Conservation (phyloP, 2,113 vertebrate genomes). For the Machaerirhynchus nigripectus region DNA sequence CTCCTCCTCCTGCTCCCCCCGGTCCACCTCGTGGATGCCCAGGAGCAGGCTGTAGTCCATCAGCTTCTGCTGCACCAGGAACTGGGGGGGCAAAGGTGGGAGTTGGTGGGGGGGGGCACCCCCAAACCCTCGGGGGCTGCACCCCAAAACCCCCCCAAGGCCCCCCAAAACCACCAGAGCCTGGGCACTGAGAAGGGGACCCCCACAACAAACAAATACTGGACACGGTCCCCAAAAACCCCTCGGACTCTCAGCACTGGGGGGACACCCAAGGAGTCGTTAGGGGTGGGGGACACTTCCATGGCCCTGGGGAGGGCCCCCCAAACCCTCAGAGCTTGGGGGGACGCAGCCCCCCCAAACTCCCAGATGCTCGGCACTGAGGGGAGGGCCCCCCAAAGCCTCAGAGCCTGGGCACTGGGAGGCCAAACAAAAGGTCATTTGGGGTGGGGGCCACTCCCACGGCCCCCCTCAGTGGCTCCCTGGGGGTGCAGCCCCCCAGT, state of each 20-base stretch:
- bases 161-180: no score
- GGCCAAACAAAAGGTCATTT: background rate
- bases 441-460: background rate
- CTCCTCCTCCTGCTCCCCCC: background rate
- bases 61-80: slow-evolving; percentile 3
- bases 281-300: no score
- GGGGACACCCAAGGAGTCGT: background rate
- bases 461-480: background rate
- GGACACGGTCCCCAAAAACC: background rate
- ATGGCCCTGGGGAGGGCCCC: background rate
- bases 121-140: background rate
- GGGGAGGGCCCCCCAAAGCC: background rate
- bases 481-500: background rate
- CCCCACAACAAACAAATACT: background rate
- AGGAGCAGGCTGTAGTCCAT: background rate
- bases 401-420: background rate
- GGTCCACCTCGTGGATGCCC: background rate
- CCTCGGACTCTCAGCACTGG: background rate
- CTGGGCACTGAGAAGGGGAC: no score
- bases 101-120: no score
- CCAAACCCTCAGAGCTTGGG: background rate
- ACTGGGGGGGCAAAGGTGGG: background rate
- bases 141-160: background rate
- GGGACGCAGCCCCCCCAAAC: background rate
- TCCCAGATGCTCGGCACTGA: background rate